Percentiles rank a stretch among this genome's conserved stretches.
phyloP scores from a whole-genome alignment of 92 coral and sea anemone species.

The Virgularia gustaviana region DNA sequence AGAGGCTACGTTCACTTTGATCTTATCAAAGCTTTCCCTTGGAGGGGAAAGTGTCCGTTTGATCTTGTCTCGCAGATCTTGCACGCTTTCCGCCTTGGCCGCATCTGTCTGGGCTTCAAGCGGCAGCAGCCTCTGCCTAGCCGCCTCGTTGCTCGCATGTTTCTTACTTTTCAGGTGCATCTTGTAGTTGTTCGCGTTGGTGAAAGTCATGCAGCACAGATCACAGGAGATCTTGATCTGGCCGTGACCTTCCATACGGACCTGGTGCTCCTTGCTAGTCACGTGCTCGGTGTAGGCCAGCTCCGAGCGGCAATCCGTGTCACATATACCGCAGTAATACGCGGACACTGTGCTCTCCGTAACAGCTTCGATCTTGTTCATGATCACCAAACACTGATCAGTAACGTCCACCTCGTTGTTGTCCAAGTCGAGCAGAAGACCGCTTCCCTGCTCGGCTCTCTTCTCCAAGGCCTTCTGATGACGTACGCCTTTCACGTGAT shows the following conservation, averaged over 20 bases:
- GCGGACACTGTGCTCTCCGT: constrained; percentile 41
- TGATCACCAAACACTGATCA: constrained; percentile 26
- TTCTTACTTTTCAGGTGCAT: constrained; percentile 48
- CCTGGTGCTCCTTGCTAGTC: constrained; percentile 29
- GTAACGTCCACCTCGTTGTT: constrained; percentile 20
- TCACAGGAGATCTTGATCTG: constrained; percentile 47
- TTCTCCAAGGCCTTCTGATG: constrained; percentile 48
- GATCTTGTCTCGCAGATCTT: constrained; percentile 54
- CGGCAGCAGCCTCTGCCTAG: constrained; percentile 22
- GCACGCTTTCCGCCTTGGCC: constrained; percentile 25
- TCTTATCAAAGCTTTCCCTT: constrained; percentile 28
- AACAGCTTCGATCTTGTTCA: constrained; percentile 24
- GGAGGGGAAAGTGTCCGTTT: constrained; percentile 36
- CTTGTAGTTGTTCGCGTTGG: constrained; percentile 40
- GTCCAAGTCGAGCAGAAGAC: constrained; percentile 25
- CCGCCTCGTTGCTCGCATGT: constrained; percentile 41
- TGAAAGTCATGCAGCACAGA: constrained; percentile 50
- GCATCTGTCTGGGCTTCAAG: constrained; percentile 5
- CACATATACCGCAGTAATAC: constrained; percentile 34
- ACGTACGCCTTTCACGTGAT: constrained; percentile 41
- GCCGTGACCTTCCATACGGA: constrained; percentile 38
- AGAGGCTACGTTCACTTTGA: constrained; percentile 28
- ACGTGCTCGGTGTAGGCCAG: constrained; percentile 39
- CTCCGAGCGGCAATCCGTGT: constrained; percentile 42
- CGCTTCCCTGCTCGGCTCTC: constrained; percentile 35